A percentile compares a stretch with the other conserved stretches of the same genome.
phyloP scores from a whole-genome alignment of 2,113 vertebrate genomes.

The Microcebus lehilahytsara region DNA sequence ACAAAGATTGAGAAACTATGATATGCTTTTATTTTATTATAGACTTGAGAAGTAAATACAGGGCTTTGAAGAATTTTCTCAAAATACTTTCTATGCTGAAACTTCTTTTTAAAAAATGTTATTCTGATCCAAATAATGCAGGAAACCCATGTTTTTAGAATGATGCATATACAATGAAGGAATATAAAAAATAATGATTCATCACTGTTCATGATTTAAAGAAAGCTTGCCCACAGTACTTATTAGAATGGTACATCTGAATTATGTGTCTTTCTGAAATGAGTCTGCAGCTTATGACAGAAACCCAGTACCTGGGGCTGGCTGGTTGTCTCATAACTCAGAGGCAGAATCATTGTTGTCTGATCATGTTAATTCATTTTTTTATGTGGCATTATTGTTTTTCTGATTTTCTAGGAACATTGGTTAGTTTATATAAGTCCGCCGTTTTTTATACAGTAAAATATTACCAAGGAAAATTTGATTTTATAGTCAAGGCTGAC shows the following conservation, averaged over 20 bases:
- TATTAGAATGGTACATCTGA: neutral
- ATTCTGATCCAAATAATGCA: neutral
- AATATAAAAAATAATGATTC: neutral
- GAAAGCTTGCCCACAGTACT: neutral
- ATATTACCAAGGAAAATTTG: neutral
- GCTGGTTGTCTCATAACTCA: neutral
- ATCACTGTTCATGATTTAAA: neutral
- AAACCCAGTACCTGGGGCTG: neutral
- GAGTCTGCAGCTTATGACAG: neutral
- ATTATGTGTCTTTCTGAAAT: neutral
- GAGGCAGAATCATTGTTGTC: neutral
- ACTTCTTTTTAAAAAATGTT: neutral
- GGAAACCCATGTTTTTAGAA: neutral
- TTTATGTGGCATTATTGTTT: neutral
- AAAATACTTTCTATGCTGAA: neutral
- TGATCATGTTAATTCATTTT: neutral
- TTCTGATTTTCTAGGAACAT: neutral
- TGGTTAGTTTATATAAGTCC: neutral
- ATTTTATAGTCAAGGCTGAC: neutral
- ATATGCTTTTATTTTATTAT: neutral
- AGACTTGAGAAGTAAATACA: constrained; percentile 24
- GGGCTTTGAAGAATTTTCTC: neutral
- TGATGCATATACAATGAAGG: neutral
- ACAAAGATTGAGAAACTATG: neutral
- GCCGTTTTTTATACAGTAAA: neutral